A percentile compares a stretch with the other conserved stretches of the same genome.
Evolutionary conservation across 2,888 invertebrate species (phyloP).

Genomic region (Eupithecia vulgata): DNA sequence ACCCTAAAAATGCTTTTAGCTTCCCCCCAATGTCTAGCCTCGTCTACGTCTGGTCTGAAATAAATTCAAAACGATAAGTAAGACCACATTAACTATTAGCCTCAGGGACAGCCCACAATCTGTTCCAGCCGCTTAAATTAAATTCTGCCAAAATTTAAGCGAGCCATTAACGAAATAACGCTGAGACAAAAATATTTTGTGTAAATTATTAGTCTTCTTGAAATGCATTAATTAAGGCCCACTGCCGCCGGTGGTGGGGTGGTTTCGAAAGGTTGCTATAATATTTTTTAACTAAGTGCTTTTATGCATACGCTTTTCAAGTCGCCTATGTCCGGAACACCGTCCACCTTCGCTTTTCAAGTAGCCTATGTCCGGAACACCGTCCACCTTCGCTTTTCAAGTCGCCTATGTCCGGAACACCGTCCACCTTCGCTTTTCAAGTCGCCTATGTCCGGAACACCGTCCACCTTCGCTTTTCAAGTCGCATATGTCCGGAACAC

Average conservation of each 20-base stretch:
- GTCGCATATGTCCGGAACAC: no score
- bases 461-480: no score
- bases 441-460: no score
- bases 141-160: slow-evolving; percentile 50
- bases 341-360: no score
- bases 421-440: no score
- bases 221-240: slow-evolving; percentile 1
- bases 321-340: no score
- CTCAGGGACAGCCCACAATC: slow-evolving; percentile 48
- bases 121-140: slow-evolving; percentile 52
- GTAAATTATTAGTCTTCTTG: slow-evolving; percentile 22
- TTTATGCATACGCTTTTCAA: no score
- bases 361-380: no score
- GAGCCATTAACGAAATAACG: slow-evolving; percentile 50
- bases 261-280: neutral
- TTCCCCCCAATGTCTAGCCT: neutral
- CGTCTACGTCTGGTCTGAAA: slow-evolving; percentile 7
- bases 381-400: no score
- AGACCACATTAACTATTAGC: slow-evolving; percentile 48
- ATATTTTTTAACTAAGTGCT: neutral
- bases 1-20: neutral
- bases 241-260: neutral
- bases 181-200: slow-evolving; percentile 43
- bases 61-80: slow-evolving; percentile 17
- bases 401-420: no score